Percentiles rank a stretch among this genome's conserved stretches.
Evolutionary conservation across 2,888 invertebrate genomes (phyloP).

Genomic region (Heliconius hortense): DNA sequence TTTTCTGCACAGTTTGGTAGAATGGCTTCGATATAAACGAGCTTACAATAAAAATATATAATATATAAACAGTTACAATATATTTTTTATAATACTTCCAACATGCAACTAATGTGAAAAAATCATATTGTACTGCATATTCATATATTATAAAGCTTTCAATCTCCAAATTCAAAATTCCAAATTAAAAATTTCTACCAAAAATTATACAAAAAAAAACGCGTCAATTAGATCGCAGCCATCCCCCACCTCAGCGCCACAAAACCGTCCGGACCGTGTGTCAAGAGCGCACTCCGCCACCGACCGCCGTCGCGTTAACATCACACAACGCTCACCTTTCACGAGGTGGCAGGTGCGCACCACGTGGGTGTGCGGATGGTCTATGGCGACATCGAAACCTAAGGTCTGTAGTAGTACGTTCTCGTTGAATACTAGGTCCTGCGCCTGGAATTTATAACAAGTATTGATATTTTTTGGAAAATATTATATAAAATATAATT

Average conservation of each 20-base stretch:
- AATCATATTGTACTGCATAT: constrained; percentile 3
- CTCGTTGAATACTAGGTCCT: constrained; percentile 97
- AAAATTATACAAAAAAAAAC: neutral
- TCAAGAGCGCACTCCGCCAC: constrained; percentile 37
- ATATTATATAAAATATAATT: too few relatives aligned
- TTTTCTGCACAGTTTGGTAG: constrained; percentile 24
- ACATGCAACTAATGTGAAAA: neutral
- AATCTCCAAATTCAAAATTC: neutral
- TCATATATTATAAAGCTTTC: neutral
- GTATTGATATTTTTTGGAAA: constrained; percentile 7
- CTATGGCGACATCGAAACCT: constrained; percentile 98
- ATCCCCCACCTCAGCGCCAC: constrained; percentile 35
- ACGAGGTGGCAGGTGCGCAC: constrained; percentile 98
- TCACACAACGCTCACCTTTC: constrained; percentile 85
- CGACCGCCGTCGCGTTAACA: constrained; percentile 42
- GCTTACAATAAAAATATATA: neutral
- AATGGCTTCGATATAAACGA: constrained; percentile 23
- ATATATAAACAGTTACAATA: neutral
- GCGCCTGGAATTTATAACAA: constrained; percentile 84
- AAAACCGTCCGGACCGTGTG: constrained; percentile 43
- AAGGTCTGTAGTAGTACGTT: constrained; percentile 97
- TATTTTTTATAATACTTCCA: neutral
- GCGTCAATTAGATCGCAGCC: constrained; percentile 25
- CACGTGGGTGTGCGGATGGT: constrained; percentile 98
- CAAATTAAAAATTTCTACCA: constrained; percentile 7